Conservation (phyloP, 2,888 invertebrate genomes). For the Polyommatus icarus region DNA sequence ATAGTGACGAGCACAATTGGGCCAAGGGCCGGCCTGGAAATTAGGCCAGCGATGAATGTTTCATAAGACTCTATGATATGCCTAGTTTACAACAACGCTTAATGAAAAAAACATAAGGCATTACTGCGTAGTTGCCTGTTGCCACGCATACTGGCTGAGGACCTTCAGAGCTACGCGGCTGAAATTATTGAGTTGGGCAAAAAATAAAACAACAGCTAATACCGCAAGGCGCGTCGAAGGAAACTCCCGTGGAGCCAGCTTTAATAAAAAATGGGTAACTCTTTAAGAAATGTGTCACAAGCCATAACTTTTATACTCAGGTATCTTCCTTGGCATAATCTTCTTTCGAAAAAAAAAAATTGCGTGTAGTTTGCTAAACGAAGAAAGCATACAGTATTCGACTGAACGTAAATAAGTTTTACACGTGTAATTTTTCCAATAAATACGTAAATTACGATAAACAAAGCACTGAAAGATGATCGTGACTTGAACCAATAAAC, state of each 20-base stretch:
- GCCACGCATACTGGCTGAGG: neutral
- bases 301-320: too few species aligned
- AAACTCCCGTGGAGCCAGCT: neutral
- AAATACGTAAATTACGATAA: neutral
- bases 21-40: constrained; percentile 40
- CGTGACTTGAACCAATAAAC: neutral
- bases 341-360: too few species aligned
- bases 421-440: constrained; percentile 5
- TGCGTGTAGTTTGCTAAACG: too few species aligned
- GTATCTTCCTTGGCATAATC: too few species aligned
- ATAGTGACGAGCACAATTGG: constrained; percentile 38
- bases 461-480: neutral
- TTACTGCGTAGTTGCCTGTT: neutral
- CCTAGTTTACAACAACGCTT: constrained; percentile 5
- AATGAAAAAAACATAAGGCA: constrained; percentile 27
- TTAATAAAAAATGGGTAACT: neutral
- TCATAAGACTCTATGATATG: constrained; percentile 21
- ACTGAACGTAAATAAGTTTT: neutral
- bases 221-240: neutral
- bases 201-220: neutral
- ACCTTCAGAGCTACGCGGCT: neutral
- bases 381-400: too few species aligned
- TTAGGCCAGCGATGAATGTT: constrained; percentile 36
- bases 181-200: neutral
- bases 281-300: neutral